Evolutionary conservation across 2,113 vertebrate genomes (phyloP), one percentile per base, ranked within the genome.

Genomic region (Aegypius monachus): DNA sequence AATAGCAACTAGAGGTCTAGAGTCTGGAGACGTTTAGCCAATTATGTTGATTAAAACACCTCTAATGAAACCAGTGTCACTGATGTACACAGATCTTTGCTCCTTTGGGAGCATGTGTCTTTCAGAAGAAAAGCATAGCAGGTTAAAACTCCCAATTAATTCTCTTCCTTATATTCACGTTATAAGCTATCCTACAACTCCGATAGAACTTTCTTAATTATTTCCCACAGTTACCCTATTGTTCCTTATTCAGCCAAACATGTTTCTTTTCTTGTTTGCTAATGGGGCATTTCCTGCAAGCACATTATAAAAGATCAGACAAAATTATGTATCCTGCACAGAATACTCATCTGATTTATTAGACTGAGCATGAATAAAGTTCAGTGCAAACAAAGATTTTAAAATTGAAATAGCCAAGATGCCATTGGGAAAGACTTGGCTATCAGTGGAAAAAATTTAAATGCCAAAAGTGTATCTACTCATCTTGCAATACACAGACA

Each of bases 371-470:
- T 22, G 77, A 89, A 95, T 85, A 90, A 94, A 84, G 74, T 93
- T 78, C 87, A 96, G 59, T 70, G 42, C 53, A 97, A 96, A 95
- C 84, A 97, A 88, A 84, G 62, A 90, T 82, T 95, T 94, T 27
- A 78, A 95, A 90, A 67, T 4, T 82, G 26, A 68, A 81, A 93
- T 81, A 96, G 38, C 47, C 88, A 88, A 96, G 77, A 92, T 90
- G 56, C 47, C 82, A 68, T 45, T 88, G 71, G 55, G 56, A 85
- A 87, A 68, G 14, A 61, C 38, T 61, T 88, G 81, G 65, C 36
- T 53, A 74, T 18, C 43, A 79, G 38, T 38, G 38, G 62, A 90
- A 90, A 96, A 78, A 50, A 3, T 21, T 59, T 55, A 32, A 36
- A 47, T 59, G 25, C n/a, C 80, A 16, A 29, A 81, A 88, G 16